Conservation (phyloP, 2,888 invertebrate species). For the Sarcophaga caerulescens region DNA sequence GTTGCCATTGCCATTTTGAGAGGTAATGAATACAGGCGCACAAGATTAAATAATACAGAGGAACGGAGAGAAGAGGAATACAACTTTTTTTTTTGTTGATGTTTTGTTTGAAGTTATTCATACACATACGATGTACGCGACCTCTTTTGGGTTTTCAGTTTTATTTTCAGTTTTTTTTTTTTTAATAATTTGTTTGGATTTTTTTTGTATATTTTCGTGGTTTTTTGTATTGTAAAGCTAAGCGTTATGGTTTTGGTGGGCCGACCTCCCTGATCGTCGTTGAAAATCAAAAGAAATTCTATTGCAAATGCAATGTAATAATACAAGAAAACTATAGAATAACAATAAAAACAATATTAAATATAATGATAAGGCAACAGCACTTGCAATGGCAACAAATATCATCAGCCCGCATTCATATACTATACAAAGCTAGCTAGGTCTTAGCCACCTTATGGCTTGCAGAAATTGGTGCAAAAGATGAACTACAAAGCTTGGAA, state of each 20-base stretch:
- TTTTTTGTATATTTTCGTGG: neutral
- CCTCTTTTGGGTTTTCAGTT: neutral
- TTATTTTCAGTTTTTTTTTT: conserved; percentile 6
- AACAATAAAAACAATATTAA: conserved; percentile 26
- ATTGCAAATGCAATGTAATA: neutral
- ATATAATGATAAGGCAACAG: conserved; percentile 36
- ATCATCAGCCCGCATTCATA: neutral
- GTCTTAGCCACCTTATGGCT: conserved; percentile 24
- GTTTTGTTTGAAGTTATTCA: conserved; percentile 28
- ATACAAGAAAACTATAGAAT: conserved; percentile 16
- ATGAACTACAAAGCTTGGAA: neutral
- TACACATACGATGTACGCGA: neutral
- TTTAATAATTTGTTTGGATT: conserved; percentile 2
- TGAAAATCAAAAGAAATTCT: conserved; percentile 34
- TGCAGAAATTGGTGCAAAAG: conserved; percentile 42
- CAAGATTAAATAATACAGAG: neutral
- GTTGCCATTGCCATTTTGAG: conserved; percentile 30
- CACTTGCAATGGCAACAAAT: conserved; percentile 22
- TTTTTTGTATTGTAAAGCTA: conserved; percentile 21
- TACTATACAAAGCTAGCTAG: neutral
- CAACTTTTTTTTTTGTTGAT: conserved; percentile 35
- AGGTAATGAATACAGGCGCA: conserved; percentile 10
- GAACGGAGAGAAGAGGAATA: conserved; percentile 8
- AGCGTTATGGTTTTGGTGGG: conserved; percentile 28
- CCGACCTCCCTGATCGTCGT: conserved; percentile 64